These are phyloP conservation scores for Dermochelys coriacea DNA, from an alignment of 2,797 vertebrate species.

Conservation along the genomic window DNA sequence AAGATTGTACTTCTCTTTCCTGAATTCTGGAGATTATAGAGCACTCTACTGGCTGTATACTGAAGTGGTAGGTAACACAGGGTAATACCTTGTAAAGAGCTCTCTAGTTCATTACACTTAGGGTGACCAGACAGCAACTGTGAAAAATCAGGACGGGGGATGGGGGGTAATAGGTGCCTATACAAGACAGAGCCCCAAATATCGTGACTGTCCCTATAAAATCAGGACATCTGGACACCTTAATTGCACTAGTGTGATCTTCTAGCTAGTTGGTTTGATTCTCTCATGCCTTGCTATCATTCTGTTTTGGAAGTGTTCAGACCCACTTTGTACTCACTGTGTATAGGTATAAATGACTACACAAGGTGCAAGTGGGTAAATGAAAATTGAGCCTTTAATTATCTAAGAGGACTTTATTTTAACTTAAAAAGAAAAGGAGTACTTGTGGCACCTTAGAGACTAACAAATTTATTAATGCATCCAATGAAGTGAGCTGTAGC, in stretches of 20 bases:
- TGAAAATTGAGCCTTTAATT: background rate
- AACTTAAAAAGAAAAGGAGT: too few species aligned
- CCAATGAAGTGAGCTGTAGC: too few species aligned
- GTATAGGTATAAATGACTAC: background rate
- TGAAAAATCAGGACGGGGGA: too few species aligned
- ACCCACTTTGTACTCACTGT: background rate
- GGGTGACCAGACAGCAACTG: too few species aligned
- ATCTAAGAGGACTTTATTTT: background rate
- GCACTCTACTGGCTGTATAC: background rate
- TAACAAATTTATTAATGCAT: too few species aligned
- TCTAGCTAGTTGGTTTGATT: background rate
- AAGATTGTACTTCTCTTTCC: background rate
- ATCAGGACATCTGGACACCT: background rate
- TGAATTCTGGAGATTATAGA: constrained; percentile 26
- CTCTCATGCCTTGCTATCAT: background rate
- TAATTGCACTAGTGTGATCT: background rate
- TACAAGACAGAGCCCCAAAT: too few species aligned
- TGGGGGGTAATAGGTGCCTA: too few species aligned
- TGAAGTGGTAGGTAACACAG: background rate
- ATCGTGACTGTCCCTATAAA: too few species aligned
- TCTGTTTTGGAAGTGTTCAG: background rate
- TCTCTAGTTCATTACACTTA: background rate
- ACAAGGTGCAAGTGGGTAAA: background rate
- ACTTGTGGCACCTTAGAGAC: too few species aligned
- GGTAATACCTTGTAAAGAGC: background rate